phyloP scores from a whole-genome alignment of 2,797 vertebrate genomes.

The Pangasius sanitwongsei region DNA sequence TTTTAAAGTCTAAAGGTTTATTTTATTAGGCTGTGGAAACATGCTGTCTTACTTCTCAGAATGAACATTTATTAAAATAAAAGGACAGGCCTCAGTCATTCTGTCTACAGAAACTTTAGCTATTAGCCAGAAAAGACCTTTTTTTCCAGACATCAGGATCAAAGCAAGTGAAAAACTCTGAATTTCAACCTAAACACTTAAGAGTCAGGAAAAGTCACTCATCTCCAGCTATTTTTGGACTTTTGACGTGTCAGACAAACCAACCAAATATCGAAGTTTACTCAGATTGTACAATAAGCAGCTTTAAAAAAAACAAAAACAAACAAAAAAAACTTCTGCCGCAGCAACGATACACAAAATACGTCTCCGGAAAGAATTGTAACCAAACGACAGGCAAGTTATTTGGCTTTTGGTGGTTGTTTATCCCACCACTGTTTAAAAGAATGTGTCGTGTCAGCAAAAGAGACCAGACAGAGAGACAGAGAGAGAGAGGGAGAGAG shows the following conservation, averaged over 20 bases:
- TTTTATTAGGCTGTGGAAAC: neutral
- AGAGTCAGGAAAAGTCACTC: neutral
- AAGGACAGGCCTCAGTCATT: neutral
- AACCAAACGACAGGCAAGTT: neutral
- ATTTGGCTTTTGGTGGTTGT: neutral
- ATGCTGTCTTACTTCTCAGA: neutral
- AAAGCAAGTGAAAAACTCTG: neutral
- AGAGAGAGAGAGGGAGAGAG: neutral
- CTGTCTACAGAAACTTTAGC: neutral
- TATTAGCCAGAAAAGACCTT: neutral
- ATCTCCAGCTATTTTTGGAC: neutral
- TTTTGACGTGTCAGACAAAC: neutral
- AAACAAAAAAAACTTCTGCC: neutral
- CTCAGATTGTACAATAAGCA: neutral
- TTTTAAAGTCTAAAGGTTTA: neutral
- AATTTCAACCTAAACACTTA: neutral
- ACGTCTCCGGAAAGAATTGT: neutral
- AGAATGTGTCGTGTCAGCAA: neutral
- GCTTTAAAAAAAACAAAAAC: neutral
- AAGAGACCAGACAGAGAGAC: neutral
- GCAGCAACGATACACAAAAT: neutral
- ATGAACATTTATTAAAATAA: neutral
- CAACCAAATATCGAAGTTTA: neutral
- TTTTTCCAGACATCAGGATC: neutral
- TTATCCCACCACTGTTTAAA: neutral